Evolutionary conservation across 2,797 vertebrate species (phyloP).

Genomic region (Hippocampus kuda): DNA sequence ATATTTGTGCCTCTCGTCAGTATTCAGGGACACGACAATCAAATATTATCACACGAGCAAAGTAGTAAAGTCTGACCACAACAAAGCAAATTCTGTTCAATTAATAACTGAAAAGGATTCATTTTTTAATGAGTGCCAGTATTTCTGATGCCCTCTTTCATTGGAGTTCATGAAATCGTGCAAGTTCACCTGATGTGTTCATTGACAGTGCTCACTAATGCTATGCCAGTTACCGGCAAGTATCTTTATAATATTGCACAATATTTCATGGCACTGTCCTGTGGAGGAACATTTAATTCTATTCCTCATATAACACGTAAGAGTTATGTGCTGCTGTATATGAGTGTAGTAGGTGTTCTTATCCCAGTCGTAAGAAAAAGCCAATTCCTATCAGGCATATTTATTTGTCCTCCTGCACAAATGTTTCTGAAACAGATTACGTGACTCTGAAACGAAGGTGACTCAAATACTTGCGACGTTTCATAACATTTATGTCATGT

Average conservation of each 20-base stretch:
- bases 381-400: background rate
- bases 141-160: background rate
- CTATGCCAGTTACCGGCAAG: background rate
- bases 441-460: too few species aligned
- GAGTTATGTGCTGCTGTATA: background rate
- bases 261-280: background rate
- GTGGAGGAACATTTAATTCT: background rate
- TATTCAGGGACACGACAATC: too few species aligned
- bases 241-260: background rate
- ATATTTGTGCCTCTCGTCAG: too few species aligned
- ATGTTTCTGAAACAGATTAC: background rate
- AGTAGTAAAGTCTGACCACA: background rate
- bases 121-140: background rate
- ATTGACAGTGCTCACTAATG: background rate
- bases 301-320: background rate
- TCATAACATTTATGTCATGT: background rate
- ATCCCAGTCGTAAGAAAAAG: background rate
- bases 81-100: background rate
- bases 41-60: background rate
- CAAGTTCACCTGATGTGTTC: background rate
- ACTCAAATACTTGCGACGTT: background rate
- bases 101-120: background rate
- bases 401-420: background rate
- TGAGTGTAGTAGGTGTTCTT: background rate
- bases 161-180: background rate